These are phyloP conservation scores for Pelosia muscerda DNA, from an alignment of 2,888 invertebrate species.

Conservation along the genomic window DNA sequence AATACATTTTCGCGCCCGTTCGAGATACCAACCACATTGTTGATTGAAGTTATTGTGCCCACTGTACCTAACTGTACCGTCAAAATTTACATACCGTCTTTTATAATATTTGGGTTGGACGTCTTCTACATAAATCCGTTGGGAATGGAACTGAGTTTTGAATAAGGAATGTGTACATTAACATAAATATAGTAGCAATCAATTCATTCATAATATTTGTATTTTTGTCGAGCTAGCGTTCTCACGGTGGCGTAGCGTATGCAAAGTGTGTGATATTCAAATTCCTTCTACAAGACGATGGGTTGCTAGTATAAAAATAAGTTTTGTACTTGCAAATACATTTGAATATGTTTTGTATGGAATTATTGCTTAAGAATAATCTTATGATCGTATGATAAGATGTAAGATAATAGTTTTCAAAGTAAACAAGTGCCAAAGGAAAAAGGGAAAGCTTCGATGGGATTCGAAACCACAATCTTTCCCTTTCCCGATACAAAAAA, in stretches of 20 bases:
- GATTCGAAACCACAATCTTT: too few species aligned
- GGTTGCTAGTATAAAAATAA: conserved; percentile 11
- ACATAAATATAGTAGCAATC: conserved; percentile 70
- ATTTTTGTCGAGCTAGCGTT: conserved; percentile 52
- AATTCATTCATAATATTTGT: conserved; percentile 57
- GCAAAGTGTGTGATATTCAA: conserved; percentile 62
- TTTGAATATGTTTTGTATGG: conserved; percentile 35
- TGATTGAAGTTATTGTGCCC: conserved; percentile 38
- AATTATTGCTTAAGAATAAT: not conserved
- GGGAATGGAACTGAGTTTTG: conserved; percentile 46
- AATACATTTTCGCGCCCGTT: conserved; percentile 18
- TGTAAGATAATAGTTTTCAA: too few species aligned
- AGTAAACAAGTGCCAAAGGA: too few species aligned
- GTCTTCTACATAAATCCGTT: conserved; percentile 24
- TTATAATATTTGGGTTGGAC: conserved; percentile 13
- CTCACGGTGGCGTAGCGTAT: conserved; percentile 71
- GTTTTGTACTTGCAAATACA: conserved; percentile 14
- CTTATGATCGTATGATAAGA: not conserved
- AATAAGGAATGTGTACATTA: conserved; percentile 59
- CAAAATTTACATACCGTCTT: conserved; percentile 40
- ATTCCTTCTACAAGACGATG: conserved; percentile 24
- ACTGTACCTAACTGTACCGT: conserved; percentile 38
- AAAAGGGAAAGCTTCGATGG: too few species aligned
- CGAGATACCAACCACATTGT: conserved; percentile 23
- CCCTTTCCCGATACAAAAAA: too few species aligned